Conservation (phyloP, 2,113 vertebrate genomes). For the Pimephales promelas region DNA sequence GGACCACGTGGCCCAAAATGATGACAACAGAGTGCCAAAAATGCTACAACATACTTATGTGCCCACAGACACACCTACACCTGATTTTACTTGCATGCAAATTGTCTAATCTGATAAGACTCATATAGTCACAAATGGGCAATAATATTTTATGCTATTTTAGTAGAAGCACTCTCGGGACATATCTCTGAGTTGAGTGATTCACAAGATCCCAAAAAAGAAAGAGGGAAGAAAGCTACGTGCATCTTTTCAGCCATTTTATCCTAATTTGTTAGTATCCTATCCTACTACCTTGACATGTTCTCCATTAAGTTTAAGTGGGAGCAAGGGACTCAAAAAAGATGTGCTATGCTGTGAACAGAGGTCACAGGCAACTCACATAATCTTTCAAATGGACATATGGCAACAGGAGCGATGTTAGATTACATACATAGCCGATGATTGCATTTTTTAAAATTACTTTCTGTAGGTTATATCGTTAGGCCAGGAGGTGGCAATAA, state of each 20-base stretch:
- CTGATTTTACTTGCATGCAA: not conserved
- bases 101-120: not conserved
- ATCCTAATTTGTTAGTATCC: not conserved
- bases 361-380: not conserved
- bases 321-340: not conserved
- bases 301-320: not conserved
- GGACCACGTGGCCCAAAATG: not conserved
- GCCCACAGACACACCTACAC: slow-evolving; percentile 16
- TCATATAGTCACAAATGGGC: not conserved
- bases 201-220: not conserved
- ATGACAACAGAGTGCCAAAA: not conserved
- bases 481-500: not conserved
- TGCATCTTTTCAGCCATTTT: not conserved
- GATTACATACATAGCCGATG: no score
- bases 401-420: no score
- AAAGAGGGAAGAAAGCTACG: not conserved
- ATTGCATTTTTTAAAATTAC: not conserved
- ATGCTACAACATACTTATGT: slow-evolving; percentile 19
- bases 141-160: not conserved
- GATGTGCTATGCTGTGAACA: not conserved
- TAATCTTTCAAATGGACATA: not conserved
- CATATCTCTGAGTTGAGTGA: not conserved
- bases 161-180: not conserved
- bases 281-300: not conserved
- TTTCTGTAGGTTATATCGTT: not conserved